phyloP scores from a whole-genome alignment of 1,140 invertebrate genomes.

The Aphidius gifuensis region DNA sequence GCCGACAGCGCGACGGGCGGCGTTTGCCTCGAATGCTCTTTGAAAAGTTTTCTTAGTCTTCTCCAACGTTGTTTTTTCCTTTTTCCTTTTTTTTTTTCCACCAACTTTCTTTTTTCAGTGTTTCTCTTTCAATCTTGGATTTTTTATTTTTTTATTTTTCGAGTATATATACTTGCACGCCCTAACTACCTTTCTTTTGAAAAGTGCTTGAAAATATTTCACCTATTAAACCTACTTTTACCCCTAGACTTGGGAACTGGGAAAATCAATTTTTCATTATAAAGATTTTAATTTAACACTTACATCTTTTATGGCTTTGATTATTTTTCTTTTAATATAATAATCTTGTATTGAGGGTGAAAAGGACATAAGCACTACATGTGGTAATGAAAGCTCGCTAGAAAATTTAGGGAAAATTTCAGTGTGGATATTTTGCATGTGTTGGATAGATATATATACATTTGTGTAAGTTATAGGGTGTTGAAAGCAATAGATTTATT shows the following conservation, averaged over 20 bases:
- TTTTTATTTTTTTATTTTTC: conserved; percentile 12
- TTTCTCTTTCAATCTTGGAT: conserved; percentile 20
- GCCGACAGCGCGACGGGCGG: conserved; percentile 57
- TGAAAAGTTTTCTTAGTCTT: conserved; percentile 52
- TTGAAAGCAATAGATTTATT: background rate
- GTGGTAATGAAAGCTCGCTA: too few species aligned
- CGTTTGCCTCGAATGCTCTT: conserved; percentile 57
- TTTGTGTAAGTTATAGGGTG: too few species aligned
- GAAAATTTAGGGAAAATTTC: too few species aligned
- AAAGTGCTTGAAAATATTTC: conserved; percentile 9
- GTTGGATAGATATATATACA: too few species aligned
- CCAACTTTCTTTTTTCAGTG: conserved; percentile 21
- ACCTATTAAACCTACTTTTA: conserved; percentile 3
- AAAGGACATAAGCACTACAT: too few species aligned
- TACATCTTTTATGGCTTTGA: too few species aligned
- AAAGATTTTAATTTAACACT: too few species aligned
- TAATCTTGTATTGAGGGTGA: too few species aligned
- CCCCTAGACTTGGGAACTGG: background rate
- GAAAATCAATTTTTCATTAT: too few species aligned
- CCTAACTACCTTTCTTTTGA: conserved; percentile 19
- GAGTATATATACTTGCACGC: conserved; percentile 17
- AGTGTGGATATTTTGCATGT: too few species aligned
- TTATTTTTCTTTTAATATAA: too few species aligned
- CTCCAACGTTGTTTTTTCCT: conserved; percentile 35
- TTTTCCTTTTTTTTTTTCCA: conserved; percentile 17